phyloP scores from a whole-genome alignment of 2,888 invertebrate species.

The Drosophila barbarae region DNA sequence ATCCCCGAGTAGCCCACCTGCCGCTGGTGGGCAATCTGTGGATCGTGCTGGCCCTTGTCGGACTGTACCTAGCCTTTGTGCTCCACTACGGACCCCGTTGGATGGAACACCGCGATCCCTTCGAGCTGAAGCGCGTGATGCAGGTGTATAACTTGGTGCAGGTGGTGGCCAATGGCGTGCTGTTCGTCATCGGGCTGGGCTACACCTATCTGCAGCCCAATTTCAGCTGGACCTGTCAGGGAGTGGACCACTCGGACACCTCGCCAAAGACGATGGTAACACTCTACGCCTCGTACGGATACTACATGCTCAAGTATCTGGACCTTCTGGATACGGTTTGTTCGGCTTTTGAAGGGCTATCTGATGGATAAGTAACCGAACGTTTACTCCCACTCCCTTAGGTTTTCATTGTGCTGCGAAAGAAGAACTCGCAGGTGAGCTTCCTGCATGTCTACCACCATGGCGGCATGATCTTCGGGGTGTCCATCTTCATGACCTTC shows the following conservation, averaged over 20 bases:
- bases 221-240: slow-evolving; percentile 74
- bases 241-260: slow-evolving; percentile 63
- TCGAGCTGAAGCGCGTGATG: slow-evolving; percentile 84
- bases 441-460: slow-evolving; percentile 94
- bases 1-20: slow-evolving; percentile 82
- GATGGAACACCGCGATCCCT: slow-evolving; percentile 85
- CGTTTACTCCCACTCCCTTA: slow-evolving; percentile 19
- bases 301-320: slow-evolving; percentile 85
- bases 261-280: slow-evolving; percentile 79
- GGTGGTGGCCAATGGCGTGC: slow-evolving; percentile 58
- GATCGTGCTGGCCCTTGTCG: slow-evolving; percentile 82
- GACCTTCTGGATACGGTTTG: slow-evolving; percentile 86
- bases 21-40: slow-evolving; percentile 85
- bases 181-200: slow-evolving; percentile 60
- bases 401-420: slow-evolving; percentile 88
- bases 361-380: background rate
- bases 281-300: slow-evolving; percentile 82
- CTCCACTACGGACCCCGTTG: slow-evolving; percentile 85
- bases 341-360: background rate
- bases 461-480: slow-evolving; percentile 86
- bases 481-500: slow-evolving; percentile 83
- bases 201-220: slow-evolving; percentile 64
- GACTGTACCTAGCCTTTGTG: slow-evolving; percentile 85
- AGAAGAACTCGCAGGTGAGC: slow-evolving; percentile 89
- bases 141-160: slow-evolving; percentile 86